Evolutionary conservation across 1,140 invertebrate species (phyloP), one percentile per base, ranked within the genome.

Genomic region (Danaus plexippus): DNA sequence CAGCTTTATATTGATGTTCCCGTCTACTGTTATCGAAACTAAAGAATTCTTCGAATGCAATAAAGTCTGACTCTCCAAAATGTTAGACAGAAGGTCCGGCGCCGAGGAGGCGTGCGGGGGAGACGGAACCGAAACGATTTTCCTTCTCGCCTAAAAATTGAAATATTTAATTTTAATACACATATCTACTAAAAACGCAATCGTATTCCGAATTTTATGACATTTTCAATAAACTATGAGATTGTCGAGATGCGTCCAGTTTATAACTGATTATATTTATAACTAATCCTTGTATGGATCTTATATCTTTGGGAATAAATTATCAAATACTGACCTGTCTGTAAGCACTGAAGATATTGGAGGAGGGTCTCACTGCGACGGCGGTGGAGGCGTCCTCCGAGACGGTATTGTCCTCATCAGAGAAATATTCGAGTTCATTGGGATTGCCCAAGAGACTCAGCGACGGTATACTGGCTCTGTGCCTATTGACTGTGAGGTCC

Each of bases 51-150:
- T 92, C 1, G 92, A 91, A 69, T 93, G 91, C 73, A 94, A 90
- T n/a, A 92, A 80, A 56, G 91, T 90, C 80, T 96, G 94, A 59
- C 90, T 90, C 51, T 90, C 89, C 64, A 97, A 87, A 58, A 97
- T 96, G 60, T 88, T 91, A 9, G 90, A 91, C 1, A 97, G 74
- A 1, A 97, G 66, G 79, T 77, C 75, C 5, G 73, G 73, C 9
- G 73, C 63, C 1, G 75, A 57, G 1, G 64, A 51, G 42, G 70
- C 79, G 44, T 77, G 71, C 6, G 72, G 63, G 9, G 83, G 84
- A 0, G 85, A 71, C 43, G 88, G 73, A 40, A 88, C 50, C 13
- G 74, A 59, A 59, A 88, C 50, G 67, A 87, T 81, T 84, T 92
- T 82, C 67, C 87, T 73, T 42, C 89, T 71, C 7, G 74, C 75